phyloP scores from a whole-genome alignment of 2,797 vertebrate species.

The Periparus ater region DNA sequence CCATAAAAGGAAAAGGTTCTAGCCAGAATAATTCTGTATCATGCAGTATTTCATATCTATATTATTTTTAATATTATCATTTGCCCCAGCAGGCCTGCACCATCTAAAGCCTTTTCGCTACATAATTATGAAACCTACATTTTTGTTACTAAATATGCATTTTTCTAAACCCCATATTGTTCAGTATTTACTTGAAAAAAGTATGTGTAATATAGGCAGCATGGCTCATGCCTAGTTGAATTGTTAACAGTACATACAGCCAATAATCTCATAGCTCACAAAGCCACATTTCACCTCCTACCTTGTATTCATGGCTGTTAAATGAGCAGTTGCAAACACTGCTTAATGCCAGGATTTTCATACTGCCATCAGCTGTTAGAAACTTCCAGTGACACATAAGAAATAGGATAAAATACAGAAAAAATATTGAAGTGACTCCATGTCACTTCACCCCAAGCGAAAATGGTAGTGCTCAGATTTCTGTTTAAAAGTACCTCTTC shows the following conservation, averaged over 20 bases:
- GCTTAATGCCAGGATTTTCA: background rate
- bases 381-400: background rate
- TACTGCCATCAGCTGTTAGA: background rate
- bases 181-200: background rate
- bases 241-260: background rate
- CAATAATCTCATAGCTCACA: background rate
- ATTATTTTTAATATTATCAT: background rate
- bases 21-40: background rate
- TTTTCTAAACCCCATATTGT: background rate
- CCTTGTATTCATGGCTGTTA: background rate
- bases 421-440: background rate
- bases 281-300: background rate
- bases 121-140: background rate
- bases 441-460: background rate
- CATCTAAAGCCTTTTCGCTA: background rate
- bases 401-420: background rate
- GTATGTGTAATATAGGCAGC: background rate
- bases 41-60: background rate
- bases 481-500: conserved; percentile 84
- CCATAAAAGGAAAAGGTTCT: conserved; percentile 1
- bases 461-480: background rate
- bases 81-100: background rate
- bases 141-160: background rate
- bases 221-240: background rate
- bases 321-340: background rate